These are phyloP conservation scores for Fregetta grallaria DNA, from an alignment of 2,113 vertebrate genomes.

Conservation along the genomic window DNA sequence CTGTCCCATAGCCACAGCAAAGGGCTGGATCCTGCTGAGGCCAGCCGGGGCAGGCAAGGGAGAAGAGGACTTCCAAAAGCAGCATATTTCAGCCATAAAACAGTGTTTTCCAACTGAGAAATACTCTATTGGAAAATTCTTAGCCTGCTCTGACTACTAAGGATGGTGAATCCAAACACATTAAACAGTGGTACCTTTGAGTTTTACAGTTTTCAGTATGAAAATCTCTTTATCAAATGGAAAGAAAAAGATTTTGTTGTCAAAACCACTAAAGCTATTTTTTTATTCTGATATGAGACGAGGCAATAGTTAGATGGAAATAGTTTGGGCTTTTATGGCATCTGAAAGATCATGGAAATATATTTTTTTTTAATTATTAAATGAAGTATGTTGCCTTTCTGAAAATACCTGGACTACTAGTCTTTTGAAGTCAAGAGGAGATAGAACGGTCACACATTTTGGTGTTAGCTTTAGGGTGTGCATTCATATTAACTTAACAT, in stretches of 20 bases:
- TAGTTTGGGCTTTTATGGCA: not conserved
- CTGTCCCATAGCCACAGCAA: not conserved
- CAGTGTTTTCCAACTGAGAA: not conserved
- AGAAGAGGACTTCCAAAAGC: not conserved
- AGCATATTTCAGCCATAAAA: not conserved
- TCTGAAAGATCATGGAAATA: not conserved
- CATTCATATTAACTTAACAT: not conserved
- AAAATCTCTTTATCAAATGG: not conserved
- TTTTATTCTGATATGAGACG: not conserved
- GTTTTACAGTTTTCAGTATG: not conserved
- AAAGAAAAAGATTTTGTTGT: not conserved
- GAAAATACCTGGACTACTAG: not conserved
- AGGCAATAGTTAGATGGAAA: not conserved
- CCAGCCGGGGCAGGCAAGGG: not conserved
- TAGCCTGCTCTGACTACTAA: not conserved
- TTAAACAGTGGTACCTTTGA: not conserved
- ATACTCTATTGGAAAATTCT: not conserved
- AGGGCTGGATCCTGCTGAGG: not conserved
- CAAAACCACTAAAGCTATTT: not conserved
- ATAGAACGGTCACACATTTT: not conserved
- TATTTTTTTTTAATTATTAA: not conserved
- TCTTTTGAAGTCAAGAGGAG: conserved; percentile 6
- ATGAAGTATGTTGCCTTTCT: not conserved
- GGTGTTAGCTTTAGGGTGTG: not conserved
- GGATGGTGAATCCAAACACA: not conserved